Evolutionary conservation across 1,140 invertebrate genomes (phyloP).

Genomic region (Drosophila sucinea): DNA sequence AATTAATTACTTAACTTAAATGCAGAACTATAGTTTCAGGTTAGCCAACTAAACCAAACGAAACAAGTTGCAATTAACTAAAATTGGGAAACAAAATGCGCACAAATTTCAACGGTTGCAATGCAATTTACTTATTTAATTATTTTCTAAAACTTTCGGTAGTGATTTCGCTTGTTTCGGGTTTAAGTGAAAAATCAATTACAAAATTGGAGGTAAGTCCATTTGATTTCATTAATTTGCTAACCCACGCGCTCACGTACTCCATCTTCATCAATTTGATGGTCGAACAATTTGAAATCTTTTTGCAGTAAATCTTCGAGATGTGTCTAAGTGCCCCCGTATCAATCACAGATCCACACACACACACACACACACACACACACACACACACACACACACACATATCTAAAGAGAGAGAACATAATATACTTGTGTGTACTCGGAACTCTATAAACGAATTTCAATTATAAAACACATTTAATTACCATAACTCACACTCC

Average conservation of each 20-base stretch:
- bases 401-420: not conserved
- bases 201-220: not conserved
- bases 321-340: not conserved
- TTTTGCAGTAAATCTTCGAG: slow-evolving; percentile 7
- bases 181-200: slow-evolving; percentile 1
- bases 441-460: slow-evolving; percentile 48
- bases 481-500: slow-evolving; percentile 48
- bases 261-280: slow-evolving; percentile 10
- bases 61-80: slow-evolving; percentile 23
- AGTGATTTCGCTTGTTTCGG: not conserved
- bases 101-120: not conserved
- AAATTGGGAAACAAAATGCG: not conserved
- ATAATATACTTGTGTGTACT: not conserved
- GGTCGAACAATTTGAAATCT: slow-evolving; percentile 10
- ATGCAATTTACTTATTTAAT: not conserved
- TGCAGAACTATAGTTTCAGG: too few relatives aligned
- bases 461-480: slow-evolving; percentile 74
- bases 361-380: not conserved
- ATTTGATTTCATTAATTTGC: slow-evolving; percentile 1
- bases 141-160: not conserved
- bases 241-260: not conserved
- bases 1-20: too few relatives aligned
- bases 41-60: slow-evolving; percentile 16
- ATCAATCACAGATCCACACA: slow-evolving; percentile 6
- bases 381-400: not conserved